Evolutionary conservation across 2,888 invertebrate genomes (phyloP).

Genomic region (Clepsis dumicolana): DNA sequence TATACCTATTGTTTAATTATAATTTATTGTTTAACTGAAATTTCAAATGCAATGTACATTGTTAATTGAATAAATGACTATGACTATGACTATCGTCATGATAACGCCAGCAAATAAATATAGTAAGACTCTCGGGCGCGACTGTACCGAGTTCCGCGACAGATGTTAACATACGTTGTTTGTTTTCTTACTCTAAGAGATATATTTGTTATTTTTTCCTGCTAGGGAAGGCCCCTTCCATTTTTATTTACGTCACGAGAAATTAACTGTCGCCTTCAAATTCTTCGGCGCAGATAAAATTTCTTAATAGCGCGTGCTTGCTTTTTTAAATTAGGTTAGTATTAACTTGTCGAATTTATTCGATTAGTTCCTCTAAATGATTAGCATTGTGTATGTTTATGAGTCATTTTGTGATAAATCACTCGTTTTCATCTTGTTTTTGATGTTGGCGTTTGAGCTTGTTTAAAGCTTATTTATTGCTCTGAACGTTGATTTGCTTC

Average conservation of each 20-base stretch:
- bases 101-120: constrained; percentile 4
- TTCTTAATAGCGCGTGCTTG: constrained; percentile 66
- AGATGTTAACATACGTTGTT: constrained; percentile 86
- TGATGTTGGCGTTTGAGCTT: constrained; percentile 33
- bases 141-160: constrained; percentile 70
- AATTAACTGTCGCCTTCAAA: constrained; percentile 76
- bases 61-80: too few species aligned
- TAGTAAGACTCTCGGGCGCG: constrained; percentile 53
- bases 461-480: constrained; percentile 36
- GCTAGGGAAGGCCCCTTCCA: constrained; percentile 66
- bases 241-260: constrained; percentile 83
- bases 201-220: constrained; percentile 83
- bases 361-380: constrained; percentile 24
- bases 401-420: constrained; percentile 36
- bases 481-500: constrained; percentile 6
- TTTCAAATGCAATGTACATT: too few species aligned
- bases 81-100: too few species aligned
- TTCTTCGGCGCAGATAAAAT: constrained; percentile 69
- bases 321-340: constrained; percentile 52
- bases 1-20: too few species aligned
- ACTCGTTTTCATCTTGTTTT: constrained; percentile 34
- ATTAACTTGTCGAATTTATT: constrained; percentile 49
- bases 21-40: too few species aligned
- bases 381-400: constrained; percentile 17
- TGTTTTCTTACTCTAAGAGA: constrained; percentile 84